Conservation (phyloP, 2,888 invertebrate species). For the Leptopilina drosophilae region DNA sequence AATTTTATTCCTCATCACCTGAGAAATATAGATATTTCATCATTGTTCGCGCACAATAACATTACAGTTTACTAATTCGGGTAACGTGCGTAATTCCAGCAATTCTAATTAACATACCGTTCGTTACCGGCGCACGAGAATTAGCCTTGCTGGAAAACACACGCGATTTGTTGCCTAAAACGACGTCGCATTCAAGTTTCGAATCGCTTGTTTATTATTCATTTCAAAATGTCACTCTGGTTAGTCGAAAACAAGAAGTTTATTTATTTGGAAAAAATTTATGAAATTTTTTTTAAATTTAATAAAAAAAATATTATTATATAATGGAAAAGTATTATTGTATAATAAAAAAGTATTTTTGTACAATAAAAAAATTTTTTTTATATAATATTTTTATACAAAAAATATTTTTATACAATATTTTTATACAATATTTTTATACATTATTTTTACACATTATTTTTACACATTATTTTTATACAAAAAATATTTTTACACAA, state of each 20-base stretch:
- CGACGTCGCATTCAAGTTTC: neutral
- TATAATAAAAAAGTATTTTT: too few species aligned
- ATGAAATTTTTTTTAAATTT: too few species aligned
- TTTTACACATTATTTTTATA: too few species aligned
- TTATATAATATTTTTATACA: too few species aligned
- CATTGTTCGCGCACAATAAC: slow-evolving; percentile 1
- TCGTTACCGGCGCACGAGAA: neutral
- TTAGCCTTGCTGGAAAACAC: neutral
- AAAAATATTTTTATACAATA: too few species aligned
- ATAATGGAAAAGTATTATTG: too few species aligned
- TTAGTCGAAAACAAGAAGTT: neutral
- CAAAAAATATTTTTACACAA: too few species aligned
- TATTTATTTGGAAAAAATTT: too few species aligned
- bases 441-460: too few species aligned
- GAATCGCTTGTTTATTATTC: neutral
- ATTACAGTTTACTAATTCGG: slow-evolving; percentile 11
- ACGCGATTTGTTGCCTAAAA: neutral
- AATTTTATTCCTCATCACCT: neutral
- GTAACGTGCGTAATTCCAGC: slow-evolving; percentile 4
- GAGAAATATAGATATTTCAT: slow-evolving; percentile 3
- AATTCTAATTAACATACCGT: slow-evolving; percentile 14
- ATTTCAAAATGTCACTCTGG: neutral
- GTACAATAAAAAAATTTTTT: too few species aligned
- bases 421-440: too few species aligned
- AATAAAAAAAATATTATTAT: too few species aligned